Evolutionary conservation across 2,888 invertebrate genomes (phyloP).

Genomic region (Dendrolimus pini): DNA sequence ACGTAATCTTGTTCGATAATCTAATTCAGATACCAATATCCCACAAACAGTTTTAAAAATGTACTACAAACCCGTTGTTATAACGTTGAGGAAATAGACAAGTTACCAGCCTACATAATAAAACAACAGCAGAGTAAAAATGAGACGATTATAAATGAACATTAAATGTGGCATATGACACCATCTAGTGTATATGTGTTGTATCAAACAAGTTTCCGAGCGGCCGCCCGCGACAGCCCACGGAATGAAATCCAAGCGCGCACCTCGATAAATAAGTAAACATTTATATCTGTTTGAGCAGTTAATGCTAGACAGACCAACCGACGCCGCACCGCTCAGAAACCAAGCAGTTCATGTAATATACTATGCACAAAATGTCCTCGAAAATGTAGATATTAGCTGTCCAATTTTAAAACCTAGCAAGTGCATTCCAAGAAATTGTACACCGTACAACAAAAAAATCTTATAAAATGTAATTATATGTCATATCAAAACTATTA

Average conservation of each 20-base stretch:
- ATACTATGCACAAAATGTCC: neutral
- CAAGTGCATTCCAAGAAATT: no score
- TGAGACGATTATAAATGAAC: slow-evolving; percentile 7
- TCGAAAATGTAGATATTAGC: neutral
- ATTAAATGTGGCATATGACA: slow-evolving; percentile 26
- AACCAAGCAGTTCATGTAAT: slow-evolving; percentile 9
- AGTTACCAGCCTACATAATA: neutral
- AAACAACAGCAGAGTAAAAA: neutral
- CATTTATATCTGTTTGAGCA: slow-evolving; percentile 38
- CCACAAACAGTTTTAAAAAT: no score
- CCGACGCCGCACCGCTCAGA: slow-evolving; percentile 21
- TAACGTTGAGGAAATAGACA: no score
- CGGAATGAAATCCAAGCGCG: slow-evolving; percentile 29
- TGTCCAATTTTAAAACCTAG: no score
- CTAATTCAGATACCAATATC: no score
- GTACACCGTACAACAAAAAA: no score
- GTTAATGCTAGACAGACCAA: slow-evolving; percentile 37
- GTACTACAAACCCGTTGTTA: no score
- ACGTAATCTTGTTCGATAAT: no score
- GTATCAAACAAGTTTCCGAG: slow-evolving; percentile 27
- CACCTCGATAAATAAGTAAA: slow-evolving; percentile 38
- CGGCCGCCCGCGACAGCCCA: slow-evolving; percentile 11
- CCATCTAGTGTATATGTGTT: slow-evolving; percentile 25
- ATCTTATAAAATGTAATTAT: no score
- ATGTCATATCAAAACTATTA: no score